These are phyloP conservation scores for Aporrectodea caliginosa DNA, from an alignment of 1,140 invertebrate genomes.

Conservation along the genomic window DNA sequence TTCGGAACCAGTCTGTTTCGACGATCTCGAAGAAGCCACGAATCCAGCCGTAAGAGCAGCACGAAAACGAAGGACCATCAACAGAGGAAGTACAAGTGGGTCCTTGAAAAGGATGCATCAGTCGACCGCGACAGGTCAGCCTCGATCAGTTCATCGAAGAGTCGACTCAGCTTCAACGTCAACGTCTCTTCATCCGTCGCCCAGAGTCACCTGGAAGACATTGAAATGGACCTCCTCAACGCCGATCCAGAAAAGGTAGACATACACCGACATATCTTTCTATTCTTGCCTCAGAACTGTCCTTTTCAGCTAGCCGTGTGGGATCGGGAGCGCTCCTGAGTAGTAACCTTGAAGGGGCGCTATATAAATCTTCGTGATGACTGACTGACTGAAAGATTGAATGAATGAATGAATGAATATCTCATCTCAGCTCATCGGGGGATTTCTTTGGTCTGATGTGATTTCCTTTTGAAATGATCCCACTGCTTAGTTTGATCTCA, in stretches of 20 bases:
- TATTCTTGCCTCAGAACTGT: no score
- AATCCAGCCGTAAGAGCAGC: background rate
- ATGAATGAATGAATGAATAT: no score
- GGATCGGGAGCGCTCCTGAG: no score
- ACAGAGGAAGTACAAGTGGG: background rate
- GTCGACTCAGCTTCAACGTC: conserved; percentile 8
- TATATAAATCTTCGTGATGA: no score
- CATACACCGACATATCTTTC: no score
- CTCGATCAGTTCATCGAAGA: conserved; percentile 10
- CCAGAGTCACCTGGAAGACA: background rate
- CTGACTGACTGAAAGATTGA: no score
- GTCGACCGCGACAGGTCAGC: background rate
- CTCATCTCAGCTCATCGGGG: no score
- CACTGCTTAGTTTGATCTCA: no score
- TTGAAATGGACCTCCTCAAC: background rate
- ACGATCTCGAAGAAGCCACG: background rate
- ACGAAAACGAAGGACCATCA: background rate
- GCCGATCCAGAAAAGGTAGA: background rate
- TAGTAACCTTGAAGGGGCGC: no score
- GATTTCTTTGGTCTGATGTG: no score
- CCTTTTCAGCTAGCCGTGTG: no score
- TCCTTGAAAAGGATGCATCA: background rate
- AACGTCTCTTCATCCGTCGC: background rate
- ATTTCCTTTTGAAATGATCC: no score
- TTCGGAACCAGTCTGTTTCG: background rate